Evolutionary conservation across 2,888 invertebrate species (phyloP).

Genomic region (Pristionchus entomophagus): DNA sequence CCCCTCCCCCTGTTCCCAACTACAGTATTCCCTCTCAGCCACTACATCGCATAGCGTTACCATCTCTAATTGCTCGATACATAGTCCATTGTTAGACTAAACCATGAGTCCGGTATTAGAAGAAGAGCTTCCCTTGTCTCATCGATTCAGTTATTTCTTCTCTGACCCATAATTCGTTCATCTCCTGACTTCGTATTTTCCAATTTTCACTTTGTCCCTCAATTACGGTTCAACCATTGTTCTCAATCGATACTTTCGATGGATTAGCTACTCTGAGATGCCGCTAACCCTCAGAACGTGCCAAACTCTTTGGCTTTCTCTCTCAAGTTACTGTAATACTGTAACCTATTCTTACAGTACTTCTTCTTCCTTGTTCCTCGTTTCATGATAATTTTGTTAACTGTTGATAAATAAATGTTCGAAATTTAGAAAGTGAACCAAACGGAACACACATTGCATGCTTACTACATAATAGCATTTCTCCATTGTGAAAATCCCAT

Average conservation of each 20-base stretch:
- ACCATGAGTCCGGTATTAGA: slow-evolving; percentile 18
- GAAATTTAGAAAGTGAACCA: no score
- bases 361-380: no score
- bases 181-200: slow-evolving; percentile 24
- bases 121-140: no score
- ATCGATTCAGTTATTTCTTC: background rate
- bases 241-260: slow-evolving; percentile 22
- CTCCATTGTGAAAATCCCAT: no score
- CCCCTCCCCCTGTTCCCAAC: background rate
- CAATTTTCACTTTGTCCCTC: slow-evolving; percentile 6
- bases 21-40: background rate
- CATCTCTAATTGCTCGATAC: background rate
- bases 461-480: no score
- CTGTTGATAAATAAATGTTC: no score
- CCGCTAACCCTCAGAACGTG: slow-evolving; percentile 22
- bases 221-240: background rate
- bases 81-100: background rate
- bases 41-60: slow-evolving; percentile 9
- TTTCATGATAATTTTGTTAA: no score
- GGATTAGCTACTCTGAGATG: slow-evolving; percentile 23
- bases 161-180: background rate
- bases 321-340: background rate
- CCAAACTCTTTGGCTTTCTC: slow-evolving; percentile 17
- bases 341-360: background rate
- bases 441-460: no score